Evolutionary conservation across 2,888 invertebrate species (phyloP), one percentile per base, ranked within the genome.

Genomic region (Balanococcus diminutus): DNA sequence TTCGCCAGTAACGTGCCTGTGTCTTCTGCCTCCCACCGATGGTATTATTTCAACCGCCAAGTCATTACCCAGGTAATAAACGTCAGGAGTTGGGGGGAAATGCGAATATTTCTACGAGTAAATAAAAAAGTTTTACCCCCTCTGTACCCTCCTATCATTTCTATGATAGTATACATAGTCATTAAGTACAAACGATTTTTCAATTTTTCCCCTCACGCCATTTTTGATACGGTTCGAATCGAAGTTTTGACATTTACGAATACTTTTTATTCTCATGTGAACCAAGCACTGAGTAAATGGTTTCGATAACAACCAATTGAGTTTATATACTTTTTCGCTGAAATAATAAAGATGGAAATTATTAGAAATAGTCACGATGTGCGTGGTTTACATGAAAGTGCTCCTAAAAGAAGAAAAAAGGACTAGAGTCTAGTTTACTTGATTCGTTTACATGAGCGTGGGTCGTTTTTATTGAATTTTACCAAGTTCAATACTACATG

Each of bases 161-260:
- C 14, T 9, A 4, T 46, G 8, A 46, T 14, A 8, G 8, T 46
- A 14, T 46, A 25, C 14, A 67, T 67, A 67, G 61, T 28, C 61
- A 67, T 67, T 67, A 67, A 67, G 28, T 28, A 67, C 28, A 67
- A 67, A 67, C 61, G 61, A 67, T 67, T 67, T 22, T 67, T 67
- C 61, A 67, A 67, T 67, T 67, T 67, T 56, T 56, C 61, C 1
- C 19, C n/a, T 19, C 28, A 3, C 11, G 28, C 28, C 28, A 9
- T 11, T 9, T 14, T 25, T 9, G 61, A 67, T 19, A 56, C 56
- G 19, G 19, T 56, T 67, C 61, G 61, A 67, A 11, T 28, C 11
- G 11, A 28, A 28, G 14, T 67, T 28, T 28, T 9, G 61, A 67
- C 61, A 67, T 67, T 67, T 67, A 67, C 28, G 25, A 67, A 14